Conservation (phyloP, 2,888 invertebrate genomes). For the Lottia scabra region DNA sequence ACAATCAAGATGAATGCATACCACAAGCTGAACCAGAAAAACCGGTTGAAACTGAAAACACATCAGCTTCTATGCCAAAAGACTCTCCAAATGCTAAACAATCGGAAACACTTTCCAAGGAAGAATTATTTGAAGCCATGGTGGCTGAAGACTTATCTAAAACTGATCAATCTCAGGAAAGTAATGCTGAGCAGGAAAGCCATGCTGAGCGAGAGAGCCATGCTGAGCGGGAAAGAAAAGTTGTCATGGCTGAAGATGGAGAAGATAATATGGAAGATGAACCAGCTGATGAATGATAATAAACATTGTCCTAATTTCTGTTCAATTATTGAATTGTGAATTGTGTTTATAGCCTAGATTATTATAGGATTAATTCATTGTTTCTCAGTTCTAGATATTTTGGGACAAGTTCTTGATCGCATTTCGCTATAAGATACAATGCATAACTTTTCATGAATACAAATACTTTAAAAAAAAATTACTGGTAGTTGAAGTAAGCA, state of each 20-base stretch:
- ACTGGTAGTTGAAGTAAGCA: no score
- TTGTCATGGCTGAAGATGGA: slow-evolving; percentile 1
- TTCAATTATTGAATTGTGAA: no score
- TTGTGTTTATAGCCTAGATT: no score
- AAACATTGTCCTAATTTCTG: no score
- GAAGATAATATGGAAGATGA: slow-evolving; percentile 23
- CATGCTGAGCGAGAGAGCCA: not conserved
- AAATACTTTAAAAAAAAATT: no score
- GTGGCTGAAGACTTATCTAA: not conserved
- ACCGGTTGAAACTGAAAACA: no score
- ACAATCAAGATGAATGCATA: not conserved
- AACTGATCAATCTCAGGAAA: not conserved
- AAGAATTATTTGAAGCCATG: not conserved
- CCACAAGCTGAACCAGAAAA: not conserved
- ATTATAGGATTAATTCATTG: no score
- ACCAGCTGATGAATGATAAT: slow-evolving; percentile 16
- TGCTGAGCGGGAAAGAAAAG: not conserved
- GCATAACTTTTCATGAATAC: no score
- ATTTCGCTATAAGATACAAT: no score
- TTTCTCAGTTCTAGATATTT: no score
- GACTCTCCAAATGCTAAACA: not conserved
- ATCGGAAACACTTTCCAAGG: not conserved
- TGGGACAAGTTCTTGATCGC: no score
- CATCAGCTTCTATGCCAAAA: not conserved
- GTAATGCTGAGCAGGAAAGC: not conserved